phyloP scores from a whole-genome alignment of 1,140 invertebrate species.

The Neotoxoptera formosana region DNA sequence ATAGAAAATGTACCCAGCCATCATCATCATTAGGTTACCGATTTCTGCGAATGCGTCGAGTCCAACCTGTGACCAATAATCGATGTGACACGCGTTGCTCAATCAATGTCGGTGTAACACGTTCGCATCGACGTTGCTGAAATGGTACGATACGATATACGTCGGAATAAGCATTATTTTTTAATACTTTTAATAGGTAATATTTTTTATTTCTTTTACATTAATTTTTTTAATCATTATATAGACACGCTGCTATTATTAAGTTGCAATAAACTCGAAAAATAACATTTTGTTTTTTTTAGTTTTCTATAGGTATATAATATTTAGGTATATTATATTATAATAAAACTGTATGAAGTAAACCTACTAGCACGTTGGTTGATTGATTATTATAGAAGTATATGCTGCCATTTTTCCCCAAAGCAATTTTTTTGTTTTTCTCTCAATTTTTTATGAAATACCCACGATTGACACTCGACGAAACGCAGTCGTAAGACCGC shows the following conservation, averaged over 20 bases:
- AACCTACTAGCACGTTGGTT: not conserved
- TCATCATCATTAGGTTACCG: not conserved
- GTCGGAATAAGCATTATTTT: not conserved
- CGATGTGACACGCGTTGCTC: not conserved
- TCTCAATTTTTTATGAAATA: not conserved
- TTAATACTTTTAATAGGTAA: no score
- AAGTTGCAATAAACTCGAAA: no score
- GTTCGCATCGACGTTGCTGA: conserved; percentile 1
- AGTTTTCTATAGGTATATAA: no score
- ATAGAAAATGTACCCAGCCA: not conserved
- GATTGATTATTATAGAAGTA: no score
- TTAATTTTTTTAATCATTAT: no score
- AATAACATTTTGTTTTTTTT: not conserved
- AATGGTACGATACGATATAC: not conserved
- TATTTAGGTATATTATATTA: not conserved
- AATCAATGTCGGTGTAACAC: not conserved
- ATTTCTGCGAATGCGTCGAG: not conserved
- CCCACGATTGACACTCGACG: not conserved
- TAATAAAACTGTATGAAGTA: not conserved
- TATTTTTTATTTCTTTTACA: no score
- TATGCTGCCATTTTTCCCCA: not conserved
- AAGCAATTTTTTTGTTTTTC: not conserved
- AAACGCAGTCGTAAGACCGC: not conserved
- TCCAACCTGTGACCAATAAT: not conserved
- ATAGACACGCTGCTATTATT: no score